A percentile compares a stretch with the other conserved stretches of the same genome.
Conservation (phyloP, 2,113 vertebrate species). For the Perca flavescens region DNA sequence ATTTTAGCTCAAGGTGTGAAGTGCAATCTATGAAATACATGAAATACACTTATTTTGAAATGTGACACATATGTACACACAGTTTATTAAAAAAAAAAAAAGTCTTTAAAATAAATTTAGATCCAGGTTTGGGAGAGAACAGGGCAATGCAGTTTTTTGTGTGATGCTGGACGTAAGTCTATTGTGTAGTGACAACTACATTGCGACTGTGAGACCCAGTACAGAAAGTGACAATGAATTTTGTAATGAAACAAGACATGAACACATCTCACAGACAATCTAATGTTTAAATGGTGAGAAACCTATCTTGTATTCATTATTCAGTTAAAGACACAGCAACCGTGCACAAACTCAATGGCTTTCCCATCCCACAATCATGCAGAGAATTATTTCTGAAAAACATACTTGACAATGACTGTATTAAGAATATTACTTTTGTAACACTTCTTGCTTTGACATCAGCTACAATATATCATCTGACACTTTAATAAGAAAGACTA, state of each 20-base stretch:
- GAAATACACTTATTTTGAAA: neutral
- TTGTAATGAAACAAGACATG: neutral
- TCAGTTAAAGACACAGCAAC: slow-evolving; percentile 12
- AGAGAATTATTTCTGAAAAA: neutral
- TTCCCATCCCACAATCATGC: neutral
- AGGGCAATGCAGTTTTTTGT: neutral
- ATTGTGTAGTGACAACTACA: neutral
- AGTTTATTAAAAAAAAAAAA: slow-evolving; percentile 23
- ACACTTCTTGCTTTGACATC: neutral
- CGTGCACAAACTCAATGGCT: neutral
- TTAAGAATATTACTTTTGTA: neutral
- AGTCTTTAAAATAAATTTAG: neutral
- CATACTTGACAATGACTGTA: neutral
- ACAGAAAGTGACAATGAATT: neutral
- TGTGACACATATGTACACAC: neutral
- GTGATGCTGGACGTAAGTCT: neutral
- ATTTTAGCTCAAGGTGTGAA: neutral
- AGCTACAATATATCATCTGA: neutral
- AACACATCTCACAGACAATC: neutral
- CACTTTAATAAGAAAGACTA: neutral
- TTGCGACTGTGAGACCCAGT: neutral
- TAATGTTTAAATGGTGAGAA: neutral
- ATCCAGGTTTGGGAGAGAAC: neutral
- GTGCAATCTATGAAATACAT: neutral
- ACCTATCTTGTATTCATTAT: neutral